Percentiles rank a stretch among this genome's conserved stretches.
Conservation (phyloP, 2,113 vertebrate species). For the Aptenodytes patagonicus region DNA sequence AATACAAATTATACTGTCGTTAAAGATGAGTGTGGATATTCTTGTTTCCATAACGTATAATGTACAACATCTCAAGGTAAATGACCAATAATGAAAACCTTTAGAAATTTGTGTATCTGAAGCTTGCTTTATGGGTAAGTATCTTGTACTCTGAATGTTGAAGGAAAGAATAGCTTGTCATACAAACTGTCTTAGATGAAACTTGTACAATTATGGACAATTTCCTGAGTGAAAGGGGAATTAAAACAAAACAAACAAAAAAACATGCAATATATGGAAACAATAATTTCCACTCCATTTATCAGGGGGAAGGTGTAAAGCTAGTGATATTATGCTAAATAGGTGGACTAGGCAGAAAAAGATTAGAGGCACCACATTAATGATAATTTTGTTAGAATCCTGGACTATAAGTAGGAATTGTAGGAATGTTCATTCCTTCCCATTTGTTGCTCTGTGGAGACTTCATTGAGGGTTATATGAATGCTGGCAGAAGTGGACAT, state of each 20-base stretch:
- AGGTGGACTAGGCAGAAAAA: background rate
- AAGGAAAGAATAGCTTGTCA: background rate
- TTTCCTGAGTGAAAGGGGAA: background rate
- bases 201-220: background rate
- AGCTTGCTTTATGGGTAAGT: background rate
- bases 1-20: background rate
- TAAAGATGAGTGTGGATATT: background rate
- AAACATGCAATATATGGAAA: rapidly evolving
- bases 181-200: background rate
- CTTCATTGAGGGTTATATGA: background rate
- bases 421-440: background rate
- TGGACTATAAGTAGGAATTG: background rate
- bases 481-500: background rate
- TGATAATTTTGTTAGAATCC: background rate
- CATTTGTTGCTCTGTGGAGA: background rate
- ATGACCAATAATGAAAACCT: background rate
- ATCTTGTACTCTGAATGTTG: background rate
- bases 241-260: background rate
- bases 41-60: background rate
- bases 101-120: background rate
- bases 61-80: background rate
- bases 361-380: background rate
- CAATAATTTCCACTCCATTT: background rate
- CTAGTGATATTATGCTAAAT: background rate
- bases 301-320: background rate